A percentile compares a stretch with the other conserved stretches of the same genome.
phyloP scores from a whole-genome alignment of 2,113 vertebrate genomes.

The Limanda limanda region DNA sequence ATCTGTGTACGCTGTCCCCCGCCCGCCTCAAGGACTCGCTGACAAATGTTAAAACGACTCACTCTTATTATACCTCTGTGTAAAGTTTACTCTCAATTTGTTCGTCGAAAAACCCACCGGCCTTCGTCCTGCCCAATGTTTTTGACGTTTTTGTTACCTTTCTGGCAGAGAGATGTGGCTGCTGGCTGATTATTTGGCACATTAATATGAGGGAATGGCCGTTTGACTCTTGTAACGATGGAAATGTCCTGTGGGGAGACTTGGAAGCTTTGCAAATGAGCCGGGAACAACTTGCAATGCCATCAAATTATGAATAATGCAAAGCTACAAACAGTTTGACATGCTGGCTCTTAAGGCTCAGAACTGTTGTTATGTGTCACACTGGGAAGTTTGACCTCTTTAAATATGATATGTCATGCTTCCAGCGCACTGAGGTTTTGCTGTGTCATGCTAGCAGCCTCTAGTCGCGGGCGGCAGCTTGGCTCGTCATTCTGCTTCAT shows the following conservation, averaged over 20 bases:
- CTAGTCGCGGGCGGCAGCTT: constrained; percentile 19
- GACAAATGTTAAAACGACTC: constrained; percentile 7
- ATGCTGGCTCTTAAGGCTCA: neutral
- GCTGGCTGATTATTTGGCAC: constrained; percentile 55
- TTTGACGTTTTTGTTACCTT: constrained; percentile 5
- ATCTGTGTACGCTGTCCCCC: neutral
- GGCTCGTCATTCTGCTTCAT: constrained; percentile 60
- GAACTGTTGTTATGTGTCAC: neutral
- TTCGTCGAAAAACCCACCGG: constrained; percentile 16
- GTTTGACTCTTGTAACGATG: constrained; percentile 54
- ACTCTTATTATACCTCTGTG: neutral
- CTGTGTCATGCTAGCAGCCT: constrained; percentile 32
- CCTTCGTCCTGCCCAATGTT: neutral
- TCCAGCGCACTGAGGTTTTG: constrained; percentile 10
- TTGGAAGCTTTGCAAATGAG: constrained; percentile 27
- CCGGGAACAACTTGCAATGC: neutral
- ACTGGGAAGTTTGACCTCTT: neutral
- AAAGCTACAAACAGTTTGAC: constrained; percentile 8
- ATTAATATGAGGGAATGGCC: constrained; percentile 63
- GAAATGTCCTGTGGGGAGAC: constrained; percentile 1
- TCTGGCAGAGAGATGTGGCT: constrained; percentile 40
- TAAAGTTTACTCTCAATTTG: constrained; percentile 26
- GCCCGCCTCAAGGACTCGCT: neutral
- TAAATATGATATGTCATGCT: constrained; percentile 1
- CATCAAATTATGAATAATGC: constrained; percentile 11